Evolutionary conservation across 2,113 vertebrate species (phyloP), one percentile per base, ranked within the genome.

Genomic region (Corythornis vintsioides): DNA sequence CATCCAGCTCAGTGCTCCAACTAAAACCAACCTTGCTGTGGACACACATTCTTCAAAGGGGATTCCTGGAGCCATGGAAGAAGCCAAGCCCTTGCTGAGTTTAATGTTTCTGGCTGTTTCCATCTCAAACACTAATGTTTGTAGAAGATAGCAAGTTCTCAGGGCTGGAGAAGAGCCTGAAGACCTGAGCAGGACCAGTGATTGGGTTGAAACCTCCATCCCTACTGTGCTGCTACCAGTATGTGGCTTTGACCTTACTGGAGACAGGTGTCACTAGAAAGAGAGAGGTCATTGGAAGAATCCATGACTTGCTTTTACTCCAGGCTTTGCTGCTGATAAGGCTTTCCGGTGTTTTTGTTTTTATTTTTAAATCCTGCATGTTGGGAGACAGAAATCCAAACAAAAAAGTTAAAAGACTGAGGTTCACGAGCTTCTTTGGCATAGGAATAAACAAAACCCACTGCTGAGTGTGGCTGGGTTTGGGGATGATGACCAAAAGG

Each of bases 41-140:
- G 14, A 26, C 35, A 11, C 0, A 1, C 0, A 2, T 7, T 72
- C 43, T 78, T 74, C 61, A 50, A 9, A 35, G 6, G 15, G 9
- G 42, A 20, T 55, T 31, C 40, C 35, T 65, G 59, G 35, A 76
- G 26, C 56, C 13, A 10, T 5, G 48, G 35, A 76, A 9, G 8
- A 60, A 71, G 9, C 11, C 56, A 77, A 1, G 0, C 55, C 33
- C 77, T 63, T 65, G 9, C n/a, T 61, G 29, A 79, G 21, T 42
- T 3, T 1, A 18, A 47, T 10, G 4, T 53, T 82, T 64, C 35
- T 40, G 35, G 12, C 4, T 45, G 21, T 28, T 87, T 65, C 53
- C 50, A 2, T 38, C 29, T 64, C 55, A 64, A 64, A 45, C n/a
- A 24, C 15, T 11, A 2, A 29, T 15, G 3, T 48, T 7, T 65